Evolutionary conservation across 2,797 vertebrate genomes (phyloP).

Genomic region (Poecilia velifera): DNA sequence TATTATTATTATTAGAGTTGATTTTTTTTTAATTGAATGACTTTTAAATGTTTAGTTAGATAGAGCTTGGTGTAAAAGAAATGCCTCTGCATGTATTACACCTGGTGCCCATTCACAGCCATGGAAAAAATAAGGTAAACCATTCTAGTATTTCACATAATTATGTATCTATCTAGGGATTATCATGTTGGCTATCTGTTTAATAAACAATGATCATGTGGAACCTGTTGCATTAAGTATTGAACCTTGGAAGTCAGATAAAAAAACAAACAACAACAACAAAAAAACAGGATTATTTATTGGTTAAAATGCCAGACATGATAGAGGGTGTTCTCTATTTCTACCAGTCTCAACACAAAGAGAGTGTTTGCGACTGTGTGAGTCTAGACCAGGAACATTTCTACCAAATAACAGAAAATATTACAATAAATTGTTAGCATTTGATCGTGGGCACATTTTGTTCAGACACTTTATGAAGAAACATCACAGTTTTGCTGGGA

Average conservation of each 20-base stretch:
- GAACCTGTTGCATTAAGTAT: not conserved
- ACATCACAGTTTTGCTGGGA: not conserved
- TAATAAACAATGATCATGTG: not conserved
- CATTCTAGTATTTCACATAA: not conserved
- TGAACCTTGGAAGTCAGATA: not conserved
- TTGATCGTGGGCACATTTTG: not conserved
- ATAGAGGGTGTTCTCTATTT: not conserved
- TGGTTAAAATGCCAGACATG: not conserved
- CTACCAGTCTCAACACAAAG: not conserved
- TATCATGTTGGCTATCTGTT: not conserved
- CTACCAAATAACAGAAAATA: not conserved
- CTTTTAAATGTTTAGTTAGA: not conserved
- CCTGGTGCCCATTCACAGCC: not conserved
- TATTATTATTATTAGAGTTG: too few species aligned
- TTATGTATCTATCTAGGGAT: not conserved
- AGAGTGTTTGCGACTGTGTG: not conserved
- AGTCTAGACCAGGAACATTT: not conserved
- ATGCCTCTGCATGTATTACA: not conserved
- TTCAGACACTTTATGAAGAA: not conserved
- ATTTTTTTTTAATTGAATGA: too few species aligned
- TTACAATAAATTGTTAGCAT: not conserved
- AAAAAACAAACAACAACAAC: too few species aligned
- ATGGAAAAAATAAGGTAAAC: not conserved
- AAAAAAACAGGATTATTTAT: not conserved
- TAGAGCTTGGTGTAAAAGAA: not conserved